These are phyloP conservation scores for Orgyia antiqua DNA, from an alignment of 2,888 invertebrate genomes.

Conservation along the genomic window DNA sequence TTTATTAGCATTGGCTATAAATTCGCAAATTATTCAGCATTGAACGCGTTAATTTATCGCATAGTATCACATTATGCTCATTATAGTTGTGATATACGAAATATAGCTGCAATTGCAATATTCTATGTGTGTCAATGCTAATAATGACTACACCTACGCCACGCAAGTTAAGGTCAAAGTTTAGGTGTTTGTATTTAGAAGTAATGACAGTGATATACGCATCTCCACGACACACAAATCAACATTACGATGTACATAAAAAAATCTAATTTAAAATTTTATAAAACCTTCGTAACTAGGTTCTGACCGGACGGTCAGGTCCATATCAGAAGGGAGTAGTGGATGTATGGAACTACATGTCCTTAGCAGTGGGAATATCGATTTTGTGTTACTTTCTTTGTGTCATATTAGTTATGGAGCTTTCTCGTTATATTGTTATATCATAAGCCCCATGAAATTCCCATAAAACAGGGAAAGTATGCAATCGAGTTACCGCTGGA, in stretches of 20 bases:
- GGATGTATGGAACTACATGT: too few relatives aligned
- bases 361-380: too few relatives aligned
- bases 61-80: constrained; percentile 12
- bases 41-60: too few relatives aligned
- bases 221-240: constrained; percentile 2
- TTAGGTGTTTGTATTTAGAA: constrained; percentile 44
- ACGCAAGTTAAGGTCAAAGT: constrained; percentile 49
- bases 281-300: too few relatives aligned
- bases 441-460: constrained; percentile 55
- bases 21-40: too few relatives aligned
- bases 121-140: constrained; percentile 69
- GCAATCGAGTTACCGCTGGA: constrained; percentile 52
- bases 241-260: too few relatives aligned
- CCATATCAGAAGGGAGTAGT: too few relatives aligned
- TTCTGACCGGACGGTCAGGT: too few relatives aligned
- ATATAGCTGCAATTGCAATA: constrained; percentile 48
- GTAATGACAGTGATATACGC: constrained; percentile 36
- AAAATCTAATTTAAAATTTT: too few relatives aligned
- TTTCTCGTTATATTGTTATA: constrained; percentile 52
- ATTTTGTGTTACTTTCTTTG: constrained; percentile 1
- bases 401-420: constrained; percentile 19
- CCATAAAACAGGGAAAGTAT: constrained; percentile 75
- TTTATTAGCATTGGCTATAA: too few relatives aligned
- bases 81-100: constrained; percentile 40
- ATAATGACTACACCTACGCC: constrained; percentile 51